Conservation (phyloP, 2,797 vertebrate species). For the Nyctibius grandis region DNA sequence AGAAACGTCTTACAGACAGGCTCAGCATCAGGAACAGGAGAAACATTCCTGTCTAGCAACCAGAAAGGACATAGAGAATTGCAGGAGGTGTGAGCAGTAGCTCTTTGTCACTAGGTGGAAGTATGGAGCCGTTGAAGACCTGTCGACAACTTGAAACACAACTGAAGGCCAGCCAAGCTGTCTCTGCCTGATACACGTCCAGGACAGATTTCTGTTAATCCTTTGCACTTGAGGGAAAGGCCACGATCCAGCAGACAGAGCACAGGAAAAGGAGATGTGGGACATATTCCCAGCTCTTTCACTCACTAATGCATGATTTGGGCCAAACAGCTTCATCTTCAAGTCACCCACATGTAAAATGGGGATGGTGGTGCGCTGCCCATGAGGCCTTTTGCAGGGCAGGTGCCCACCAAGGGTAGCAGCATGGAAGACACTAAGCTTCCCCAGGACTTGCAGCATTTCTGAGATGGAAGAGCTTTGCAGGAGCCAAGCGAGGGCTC, state of each 20-base stretch:
- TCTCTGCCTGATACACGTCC: neutral
- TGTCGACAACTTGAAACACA: rapidly evolving
- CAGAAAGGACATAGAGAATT: neutral
- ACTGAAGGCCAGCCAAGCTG: too few species aligned
- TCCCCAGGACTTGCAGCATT: neutral
- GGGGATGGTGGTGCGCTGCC: rapidly evolving
- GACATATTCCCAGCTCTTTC: neutral
- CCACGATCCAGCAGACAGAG: neutral
- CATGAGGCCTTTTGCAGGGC: rapidly evolving
- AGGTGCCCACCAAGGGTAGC: neutral
- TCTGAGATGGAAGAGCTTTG: neutral
- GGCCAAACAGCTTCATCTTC: neutral
- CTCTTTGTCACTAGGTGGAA: conserved; percentile 40
- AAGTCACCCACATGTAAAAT: rapidly evolving
- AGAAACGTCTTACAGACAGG: neutral
- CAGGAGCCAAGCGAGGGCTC: neutral
- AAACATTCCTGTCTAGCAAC: neutral
- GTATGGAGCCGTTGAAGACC: neutral
- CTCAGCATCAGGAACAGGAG: neutral
- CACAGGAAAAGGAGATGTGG: neutral
- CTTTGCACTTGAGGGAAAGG: neutral
- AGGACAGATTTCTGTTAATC: rapidly evolving
- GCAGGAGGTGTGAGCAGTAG: neutral
- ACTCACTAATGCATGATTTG: rapidly evolving
- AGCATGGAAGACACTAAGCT: rapidly evolving